Base-by-base conservation (phyloP, 2,113 vertebrate species). In the Archilochus colubris region DNA sequence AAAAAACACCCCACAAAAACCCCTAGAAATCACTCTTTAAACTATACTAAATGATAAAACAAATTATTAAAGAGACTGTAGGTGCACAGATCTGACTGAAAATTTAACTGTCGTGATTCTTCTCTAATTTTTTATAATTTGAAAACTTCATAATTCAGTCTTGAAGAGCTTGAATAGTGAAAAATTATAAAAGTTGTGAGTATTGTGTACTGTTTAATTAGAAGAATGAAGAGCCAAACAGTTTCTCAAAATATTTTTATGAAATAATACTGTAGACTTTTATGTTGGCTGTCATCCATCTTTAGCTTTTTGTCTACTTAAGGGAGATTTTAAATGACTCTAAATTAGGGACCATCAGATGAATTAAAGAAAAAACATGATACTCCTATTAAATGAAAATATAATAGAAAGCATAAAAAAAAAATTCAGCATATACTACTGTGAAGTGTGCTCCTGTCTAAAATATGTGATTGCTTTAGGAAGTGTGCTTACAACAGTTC, bases 81-180 rank as follows among this genome's bases (percentile, higher is more conserved):
- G 84, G 78, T 93, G 31, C 58, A 68, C 33, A 81, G 63, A 50
- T 70, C 70, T 86, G 66, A 10, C 79, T 94, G 79, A 89, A 78
- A 95, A 79, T 43, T 13, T 15, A 76, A 64, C 82, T 91, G 74
- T 80, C 36, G 36, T 38, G 36, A 38, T 38, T 38, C 36, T 38
- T 38, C 36, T 38, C 36, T 38, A 38, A 38, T 38, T 38, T 38
- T 38, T 81, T 89, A 36, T 66, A 84, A 93, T 91, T 87, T 96
- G 10, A 92, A 96, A 77, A 61, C 51, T 57, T 79, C 40, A 72
- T 89, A 82, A 96, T 77, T 95, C 9, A 81, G 38, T 94, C 96
- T 91, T 91, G 28, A 96, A 96, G 50, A 94, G 92, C 88, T 40
- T 68, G 9, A 76, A 82, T 82, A 90, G 14, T 33, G 74, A 88